A percentile compares a stretch with the other conserved stretches of the same genome.
These are phyloP conservation scores for Tetrapedia diversipes DNA, from an alignment of 2,888 invertebrate genomes.

Conservation along the genomic window DNA sequence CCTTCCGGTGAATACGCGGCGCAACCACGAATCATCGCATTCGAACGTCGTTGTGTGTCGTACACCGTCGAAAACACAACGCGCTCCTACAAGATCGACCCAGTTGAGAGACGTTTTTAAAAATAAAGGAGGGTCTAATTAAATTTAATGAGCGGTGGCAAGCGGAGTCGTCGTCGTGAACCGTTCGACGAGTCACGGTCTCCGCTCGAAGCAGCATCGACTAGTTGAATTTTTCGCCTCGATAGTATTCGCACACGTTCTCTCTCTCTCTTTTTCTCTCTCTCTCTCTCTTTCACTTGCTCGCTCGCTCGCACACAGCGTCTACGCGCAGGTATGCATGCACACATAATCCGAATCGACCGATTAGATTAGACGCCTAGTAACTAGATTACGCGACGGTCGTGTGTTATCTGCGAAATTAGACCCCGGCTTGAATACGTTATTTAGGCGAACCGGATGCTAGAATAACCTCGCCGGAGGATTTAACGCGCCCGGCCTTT, in stretches of 20 bases:
- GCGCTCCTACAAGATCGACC: slow-evolving; percentile 17
- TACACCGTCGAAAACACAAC: background rate
- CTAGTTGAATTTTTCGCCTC: slow-evolving; percentile 43
- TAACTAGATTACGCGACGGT: slow-evolving; percentile 81
- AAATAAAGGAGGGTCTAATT: slow-evolving; percentile 47
- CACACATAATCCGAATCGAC: slow-evolving; percentile 76
- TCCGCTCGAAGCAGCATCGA: background rate
- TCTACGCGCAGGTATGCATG: slow-evolving; percentile 65
- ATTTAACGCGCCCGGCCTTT: slow-evolving; percentile 43
- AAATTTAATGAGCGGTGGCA: slow-evolving; percentile 60
- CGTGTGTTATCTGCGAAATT: slow-evolving; percentile 81
- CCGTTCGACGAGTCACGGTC: slow-evolving; percentile 35
- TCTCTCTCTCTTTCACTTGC: too few relatives aligned
- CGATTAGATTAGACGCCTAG: slow-evolving; percentile 83
- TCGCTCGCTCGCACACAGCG: slow-evolving; percentile 19
- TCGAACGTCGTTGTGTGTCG: too few relatives aligned
- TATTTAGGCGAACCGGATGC: slow-evolving; percentile 67
- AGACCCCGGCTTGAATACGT: slow-evolving; percentile 78
- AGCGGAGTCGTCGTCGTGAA: slow-evolving; percentile 25
- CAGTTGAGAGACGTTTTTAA: slow-evolving; percentile 29
- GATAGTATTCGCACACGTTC: slow-evolving; percentile 21
- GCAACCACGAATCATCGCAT: too few relatives aligned
- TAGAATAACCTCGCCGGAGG: slow-evolving; percentile 55
- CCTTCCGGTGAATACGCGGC: too few relatives aligned
- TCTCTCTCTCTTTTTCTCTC: too few relatives aligned